Conservation (phyloP, 2,113 vertebrate species). For the Myotis davidii region DNA sequence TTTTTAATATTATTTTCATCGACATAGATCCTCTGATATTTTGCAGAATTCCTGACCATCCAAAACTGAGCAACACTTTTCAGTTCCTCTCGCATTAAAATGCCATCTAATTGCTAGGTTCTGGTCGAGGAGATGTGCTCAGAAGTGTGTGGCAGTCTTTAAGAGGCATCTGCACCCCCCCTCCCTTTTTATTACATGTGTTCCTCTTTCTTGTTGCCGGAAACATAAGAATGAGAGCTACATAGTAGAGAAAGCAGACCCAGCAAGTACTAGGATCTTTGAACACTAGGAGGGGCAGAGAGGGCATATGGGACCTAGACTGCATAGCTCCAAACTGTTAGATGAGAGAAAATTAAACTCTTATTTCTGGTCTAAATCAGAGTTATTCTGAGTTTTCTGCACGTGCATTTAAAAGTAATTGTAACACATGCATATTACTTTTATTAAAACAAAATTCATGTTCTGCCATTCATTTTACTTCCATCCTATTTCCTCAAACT, state of each 20-base stretch:
- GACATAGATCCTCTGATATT: neutral
- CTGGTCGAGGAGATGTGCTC: neutral
- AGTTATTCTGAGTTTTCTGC: neutral
- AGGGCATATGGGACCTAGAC: accelerated
- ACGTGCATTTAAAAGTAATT: neutral
- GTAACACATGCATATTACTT: neutral
- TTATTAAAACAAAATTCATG: neutral
- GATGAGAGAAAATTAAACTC: neutral
- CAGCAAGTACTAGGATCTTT: neutral
- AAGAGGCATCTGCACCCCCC: neutral
- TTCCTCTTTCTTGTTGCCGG: neutral
- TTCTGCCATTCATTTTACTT: neutral
- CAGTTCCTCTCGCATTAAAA: neutral
- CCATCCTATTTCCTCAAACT: neutral
- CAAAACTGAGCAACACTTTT: neutral
- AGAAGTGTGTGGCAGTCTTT: neutral
- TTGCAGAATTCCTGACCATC: neutral
- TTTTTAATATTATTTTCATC: neutral
- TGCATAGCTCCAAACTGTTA: neutral
- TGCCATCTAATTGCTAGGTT: neutral
- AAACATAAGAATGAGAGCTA: neutral
- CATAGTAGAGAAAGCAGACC: neutral
- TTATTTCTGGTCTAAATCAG: neutral
- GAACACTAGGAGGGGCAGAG: neutral
- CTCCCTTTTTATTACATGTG: neutral